Base-by-base conservation (phyloP, 2,888 invertebrate genomes). In the Nomada lathburiana region DNA sequence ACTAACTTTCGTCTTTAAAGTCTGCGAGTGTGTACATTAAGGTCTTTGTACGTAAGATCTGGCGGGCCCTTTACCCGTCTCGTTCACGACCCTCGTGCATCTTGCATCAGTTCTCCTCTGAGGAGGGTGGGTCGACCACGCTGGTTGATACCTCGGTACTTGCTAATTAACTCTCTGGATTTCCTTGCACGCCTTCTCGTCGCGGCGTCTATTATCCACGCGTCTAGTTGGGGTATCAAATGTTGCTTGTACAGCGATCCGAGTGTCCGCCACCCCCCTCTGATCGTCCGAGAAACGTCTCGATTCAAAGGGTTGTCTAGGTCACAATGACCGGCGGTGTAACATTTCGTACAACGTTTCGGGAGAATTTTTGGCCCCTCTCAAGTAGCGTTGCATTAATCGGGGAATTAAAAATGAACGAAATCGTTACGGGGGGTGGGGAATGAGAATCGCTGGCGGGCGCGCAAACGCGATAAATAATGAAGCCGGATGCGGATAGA, bases 1-100 rank as follows among this genome's bases (percentile, higher is more conserved):
- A 87, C 90, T 88, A 90, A 90, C 86, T 89, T 88, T 82, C 85
- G 84, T 75, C 85, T 86, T 83, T 89, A 90, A 88, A 87, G 90
- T 83, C 86, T 80, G 86, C 86, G 79, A 85, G 82, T 86, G 86
- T 88, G 86, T 86, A 90, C 89, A 87, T 88, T 88, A 89, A 89
- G 86, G 88, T 89, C 86, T 85, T 87, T 86, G 85, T 86, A 83
- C 80, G 79, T 86, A 90, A 88, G 85, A 85, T 72, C 53, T 29
- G 5, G 42, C 73, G 72, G 52, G 59, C 62, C 62, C 52, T 59
- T 44, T 36, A 65, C 23, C 50, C 47, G 47, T 42, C 47, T 7
- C 29, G 44, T 26, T 47, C 69, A 47, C 47, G 70, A 23, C 63
- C 57, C 81, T 81, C 88, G 84, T 88, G 83, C 87, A 86, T 85